Evolutionary conservation across 2,888 invertebrate species (phyloP), one percentile per base, ranked within the genome.

Genomic region (Cabera pusaria): DNA sequence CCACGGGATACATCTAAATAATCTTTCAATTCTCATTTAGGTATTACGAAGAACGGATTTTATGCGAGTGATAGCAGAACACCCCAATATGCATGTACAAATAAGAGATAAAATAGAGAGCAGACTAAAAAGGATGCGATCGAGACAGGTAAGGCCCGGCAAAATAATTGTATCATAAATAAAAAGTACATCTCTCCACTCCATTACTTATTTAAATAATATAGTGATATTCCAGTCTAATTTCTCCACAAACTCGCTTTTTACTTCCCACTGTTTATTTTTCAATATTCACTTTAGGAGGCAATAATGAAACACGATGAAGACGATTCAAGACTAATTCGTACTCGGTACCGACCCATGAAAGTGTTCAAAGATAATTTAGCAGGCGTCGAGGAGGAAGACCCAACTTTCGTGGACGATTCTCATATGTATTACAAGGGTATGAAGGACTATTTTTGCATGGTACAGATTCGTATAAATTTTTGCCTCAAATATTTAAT

Each of bases 391-490:
- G 77, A 81, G 46, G 79, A 80, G 31, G 85, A 86, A 31, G 81
- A 87, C 43, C 72, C 84, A 0, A 80, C 80, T 8, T 86, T 87
- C 49, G 72, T 81, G 21, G 87, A 88, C 49, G 83, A 88, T 61
- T 83, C 86, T 29, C 79, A 87, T 52, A 69, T 86, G 72, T 86
- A 78, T 66, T 88, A 79, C 46, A 81, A 69, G 72, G 87, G 87
- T 88, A 56, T 41, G 12, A 46, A 11, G 35, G 46, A 59, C 20
- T 55, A 44, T 10, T 36, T 25, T 5, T 19, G 40, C 35, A 52
- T 26, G 24, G 6, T 10, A 16, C 23, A 0, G 10, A 1, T 10
- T 22, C 10, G 19, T 12, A 11, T 24, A 41, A 43, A 25, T 19
- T 42, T 39, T 39, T 32, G 27, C 41, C 39, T 25, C 39, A 44